Evolutionary conservation across 2,888 invertebrate genomes (phyloP).

Genomic region (Teleogryllus oceanicus): DNA sequence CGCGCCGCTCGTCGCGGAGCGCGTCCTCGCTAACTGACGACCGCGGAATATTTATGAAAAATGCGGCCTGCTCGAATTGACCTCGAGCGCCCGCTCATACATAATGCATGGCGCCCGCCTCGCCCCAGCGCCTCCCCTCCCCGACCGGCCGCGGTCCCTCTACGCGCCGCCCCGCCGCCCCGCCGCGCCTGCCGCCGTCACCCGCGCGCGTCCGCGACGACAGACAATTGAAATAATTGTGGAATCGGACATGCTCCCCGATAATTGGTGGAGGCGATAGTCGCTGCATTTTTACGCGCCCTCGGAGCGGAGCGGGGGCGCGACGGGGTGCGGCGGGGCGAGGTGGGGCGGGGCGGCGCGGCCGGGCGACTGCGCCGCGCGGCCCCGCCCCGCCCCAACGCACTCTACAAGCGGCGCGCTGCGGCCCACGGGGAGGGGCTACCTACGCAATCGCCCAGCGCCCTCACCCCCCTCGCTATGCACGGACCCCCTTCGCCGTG

Average conservation of each 20-base stretch:
- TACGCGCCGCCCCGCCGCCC: not conserved
- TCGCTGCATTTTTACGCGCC: not conserved
- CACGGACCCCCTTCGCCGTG: too few relatives aligned
- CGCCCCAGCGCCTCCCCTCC: not conserved
- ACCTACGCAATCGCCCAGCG: too few relatives aligned
- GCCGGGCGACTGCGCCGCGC: too few relatives aligned
- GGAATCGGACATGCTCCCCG: not conserved
- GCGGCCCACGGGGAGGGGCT: too few relatives aligned
- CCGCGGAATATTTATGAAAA: slow-evolving; percentile 18
- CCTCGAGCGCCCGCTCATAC: slow-evolving; percentile 4
- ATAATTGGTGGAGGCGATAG: slow-evolving; percentile 9
- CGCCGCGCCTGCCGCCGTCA: not conserved
- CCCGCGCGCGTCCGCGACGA: slow-evolving; percentile 2
- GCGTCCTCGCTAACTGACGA: not conserved
- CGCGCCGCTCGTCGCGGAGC: too few relatives aligned
- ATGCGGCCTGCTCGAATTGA: slow-evolving; percentile 9
- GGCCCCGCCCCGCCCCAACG: too few relatives aligned
- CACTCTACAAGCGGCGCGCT: too few relatives aligned
- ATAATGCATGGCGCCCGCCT: not conserved
- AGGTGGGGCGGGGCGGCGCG: too few relatives aligned
- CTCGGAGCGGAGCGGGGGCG: too few relatives aligned
- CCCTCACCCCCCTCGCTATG: too few relatives aligned
- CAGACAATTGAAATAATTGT: slow-evolving; percentile 9
- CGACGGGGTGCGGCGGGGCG: too few relatives aligned
- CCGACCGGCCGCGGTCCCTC: not conserved